A percentile compares a stretch with the other conserved stretches of the same genome.
phyloP scores from a whole-genome alignment of 2,113 vertebrate species.

The Pimephales promelas region DNA sequence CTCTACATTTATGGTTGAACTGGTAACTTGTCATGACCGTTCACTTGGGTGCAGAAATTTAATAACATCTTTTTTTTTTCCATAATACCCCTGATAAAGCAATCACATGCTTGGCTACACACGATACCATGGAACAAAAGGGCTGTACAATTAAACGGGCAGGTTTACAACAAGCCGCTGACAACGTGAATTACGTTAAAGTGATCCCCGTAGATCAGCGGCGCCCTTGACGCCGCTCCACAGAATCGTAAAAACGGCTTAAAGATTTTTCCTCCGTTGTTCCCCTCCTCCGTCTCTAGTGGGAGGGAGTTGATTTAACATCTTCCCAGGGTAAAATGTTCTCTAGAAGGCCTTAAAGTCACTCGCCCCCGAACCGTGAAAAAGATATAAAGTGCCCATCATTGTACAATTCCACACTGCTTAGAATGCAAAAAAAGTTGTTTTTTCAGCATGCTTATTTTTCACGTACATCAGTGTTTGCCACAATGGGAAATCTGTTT shows the following conservation, averaged over 20 bases:
- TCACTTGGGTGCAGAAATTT: conserved; percentile 24
- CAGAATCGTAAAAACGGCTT: conserved; percentile 27
- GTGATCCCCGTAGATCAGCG: conserved; percentile 29
- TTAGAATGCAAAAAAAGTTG: neutral
- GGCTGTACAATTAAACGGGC: conserved; percentile 26
- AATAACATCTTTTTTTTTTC: conserved; percentile 19
- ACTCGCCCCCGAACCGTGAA: neutral
- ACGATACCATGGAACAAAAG: conserved; percentile 32
- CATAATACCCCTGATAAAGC: conserved; percentile 33
- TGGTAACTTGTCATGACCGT: conserved; percentile 7
- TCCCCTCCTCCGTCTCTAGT: neutral
- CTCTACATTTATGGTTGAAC: neutral
- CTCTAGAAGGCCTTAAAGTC: conserved; percentile 29
- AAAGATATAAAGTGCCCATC: conserved; percentile 17
- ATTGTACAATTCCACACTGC: conserved; percentile 15
- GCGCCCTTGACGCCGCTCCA: neutral
- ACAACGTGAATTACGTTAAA: conserved; percentile 24
- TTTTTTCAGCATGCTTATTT: conserved; percentile 25
- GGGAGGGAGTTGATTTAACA: conserved; percentile 29
- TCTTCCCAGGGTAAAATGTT: conserved; percentile 9
- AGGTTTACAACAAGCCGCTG: conserved; percentile 39
- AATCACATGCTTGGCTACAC: conserved; percentile 31
- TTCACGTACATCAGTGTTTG: conserved; percentile 11
- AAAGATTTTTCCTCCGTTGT: conserved; percentile 4
- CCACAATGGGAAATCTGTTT: neutral